A percentile compares a stretch with the other conserved stretches of the same genome.
Conservation (phyloP, 2,113 vertebrate genomes). For the Mastomys coucha region DNA sequence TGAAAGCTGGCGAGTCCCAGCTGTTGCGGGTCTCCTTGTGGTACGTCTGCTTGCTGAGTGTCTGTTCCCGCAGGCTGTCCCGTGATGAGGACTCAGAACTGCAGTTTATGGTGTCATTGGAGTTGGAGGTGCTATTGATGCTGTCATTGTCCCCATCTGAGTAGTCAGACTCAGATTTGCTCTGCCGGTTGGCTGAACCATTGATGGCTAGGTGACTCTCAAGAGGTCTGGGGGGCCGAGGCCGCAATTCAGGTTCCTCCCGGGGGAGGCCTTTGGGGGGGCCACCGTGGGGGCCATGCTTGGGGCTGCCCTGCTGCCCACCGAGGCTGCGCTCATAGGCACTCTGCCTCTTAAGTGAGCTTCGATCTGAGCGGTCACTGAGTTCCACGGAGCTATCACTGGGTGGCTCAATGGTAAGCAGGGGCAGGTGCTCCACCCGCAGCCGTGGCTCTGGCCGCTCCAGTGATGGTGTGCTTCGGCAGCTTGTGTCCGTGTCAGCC, state of each 20-base stretch:
- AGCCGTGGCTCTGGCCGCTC: slow-evolving; percentile 94
- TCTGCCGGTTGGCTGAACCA: slow-evolving; percentile 94
- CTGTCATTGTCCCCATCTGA: slow-evolving; percentile 98
- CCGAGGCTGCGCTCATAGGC: slow-evolving; percentile 90
- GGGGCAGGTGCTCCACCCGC: slow-evolving; percentile 93
- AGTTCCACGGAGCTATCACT: slow-evolving; percentile 97
- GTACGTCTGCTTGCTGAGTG: slow-evolving; percentile 97
- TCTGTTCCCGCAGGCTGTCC: slow-evolving; percentile 97
- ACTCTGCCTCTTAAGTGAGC: slow-evolving; percentile 93
- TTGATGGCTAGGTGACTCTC: slow-evolving; percentile 96
- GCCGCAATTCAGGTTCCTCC: slow-evolving; percentile 91
- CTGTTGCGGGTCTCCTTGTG: slow-evolving; percentile 99
- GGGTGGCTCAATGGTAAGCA: slow-evolving; percentile 96
- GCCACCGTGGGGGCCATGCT: slow-evolving; percentile 90
- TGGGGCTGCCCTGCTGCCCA: slow-evolving; percentile 94
- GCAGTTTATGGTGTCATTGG: slow-evolving; percentile 98
- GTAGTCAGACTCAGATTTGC: slow-evolving; percentile 98
- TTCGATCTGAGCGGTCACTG: slow-evolving; percentile 95
- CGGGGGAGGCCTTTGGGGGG: slow-evolving; percentile 90
- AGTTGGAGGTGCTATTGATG: slow-evolving; percentile 99
- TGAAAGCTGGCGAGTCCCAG: slow-evolving; percentile 99
- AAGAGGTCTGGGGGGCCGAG: slow-evolving; percentile 90
- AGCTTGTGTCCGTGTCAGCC: slow-evolving; percentile 94
- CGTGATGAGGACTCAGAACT: slow-evolving; percentile 97
- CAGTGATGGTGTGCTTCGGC: slow-evolving; percentile 95